phyloP scores from a whole-genome alignment of 2,888 invertebrate genomes.

The Argyresthia goedartella region DNA sequence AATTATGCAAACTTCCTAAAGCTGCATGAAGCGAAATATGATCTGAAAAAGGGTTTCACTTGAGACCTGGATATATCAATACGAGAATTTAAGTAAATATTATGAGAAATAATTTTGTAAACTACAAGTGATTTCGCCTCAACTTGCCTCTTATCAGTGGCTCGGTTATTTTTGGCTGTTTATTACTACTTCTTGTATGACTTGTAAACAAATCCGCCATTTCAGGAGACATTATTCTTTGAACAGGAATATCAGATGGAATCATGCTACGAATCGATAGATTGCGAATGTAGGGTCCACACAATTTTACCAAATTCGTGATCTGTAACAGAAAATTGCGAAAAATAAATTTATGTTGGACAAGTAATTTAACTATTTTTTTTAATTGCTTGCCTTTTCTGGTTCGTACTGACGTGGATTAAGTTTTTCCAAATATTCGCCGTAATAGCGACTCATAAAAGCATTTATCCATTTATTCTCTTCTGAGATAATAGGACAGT shows the following conservation, averaged over 20 bases:
- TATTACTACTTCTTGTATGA: conserved; percentile 16
- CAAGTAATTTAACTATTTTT: not conserved
- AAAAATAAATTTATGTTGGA: not conserved
- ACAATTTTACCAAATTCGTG: conserved; percentile 49
- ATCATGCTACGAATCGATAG: conserved; percentile 49
- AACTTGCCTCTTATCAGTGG: conserved; percentile 35
- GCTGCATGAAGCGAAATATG: conserved; percentile 63
- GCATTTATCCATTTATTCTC: conserved; percentile 52
- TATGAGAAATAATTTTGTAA: no score
- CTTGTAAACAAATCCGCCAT: conserved; percentile 53
- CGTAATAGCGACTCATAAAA: conserved; percentile 56
- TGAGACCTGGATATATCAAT: no score
- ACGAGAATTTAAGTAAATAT: no score
- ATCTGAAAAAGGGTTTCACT: conserved; percentile 25
- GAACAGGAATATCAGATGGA: conserved; percentile 51
- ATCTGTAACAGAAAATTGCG: conserved; percentile 25
- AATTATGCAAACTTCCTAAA: conserved; percentile 49
- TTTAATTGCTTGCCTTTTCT: conserved; percentile 38
- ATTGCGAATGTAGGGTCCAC: conserved; percentile 52
- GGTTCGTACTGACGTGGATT: conserved; percentile 62
- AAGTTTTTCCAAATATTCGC: conserved; percentile 56
- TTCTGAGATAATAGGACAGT: conserved; percentile 28
- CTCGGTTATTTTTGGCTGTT: conserved; percentile 24
- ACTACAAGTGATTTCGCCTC: no score
- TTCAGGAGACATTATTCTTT: conserved; percentile 55